Base-by-base conservation (phyloP, 2,797 vertebrate species). In the Botia almorhae region DNA sequence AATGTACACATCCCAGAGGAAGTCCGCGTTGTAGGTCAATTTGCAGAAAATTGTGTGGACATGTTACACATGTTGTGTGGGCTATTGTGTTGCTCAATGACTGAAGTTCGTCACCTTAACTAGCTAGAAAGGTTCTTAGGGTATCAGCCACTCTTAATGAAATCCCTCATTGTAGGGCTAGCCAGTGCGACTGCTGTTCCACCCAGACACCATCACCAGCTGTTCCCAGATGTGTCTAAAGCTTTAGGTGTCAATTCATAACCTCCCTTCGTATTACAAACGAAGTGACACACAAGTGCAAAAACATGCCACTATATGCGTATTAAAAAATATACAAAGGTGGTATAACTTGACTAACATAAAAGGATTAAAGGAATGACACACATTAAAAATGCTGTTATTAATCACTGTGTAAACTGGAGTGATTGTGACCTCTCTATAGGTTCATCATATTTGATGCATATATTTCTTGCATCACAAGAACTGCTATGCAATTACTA, bases 231-330 rank as follows among this genome's bases (percentile, higher is more conserved):
- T 84, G 74, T 80, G 79, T 17, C 48, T n/a, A n/a, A 10, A 61
- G 50, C 51, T 71, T 76, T 69, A 21, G 68, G 81, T 83, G 77
- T 81, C 84, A 81, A 77, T 84, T 91, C 89, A 88, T 83, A 67
- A 67, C 26, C 64, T 63, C 55, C 50, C 29, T 43, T 33, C 19
- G 33, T 33, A 33, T 33, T 33, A 33, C 33, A 3, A 26, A 26
- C 23, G 23, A 73, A 36, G 36, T 76, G 56, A 33, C 4, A 39
- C 17, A 16, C 4, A 58, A 58, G 51, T 29, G 19, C 33, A 63
- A 50, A 61, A 46, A 17, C 23, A 50, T 16, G 3, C 13, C 71
- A 46, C 19, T 36, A 39, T 11, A n/a, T n/a, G 29, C 60, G 7
- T 12, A 64, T 63, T 33, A 17, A 6, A 65, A 3, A 39, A 29